Conservation (phyloP, 2,797 vertebrate genomes). For the Florisuga fusca region DNA sequence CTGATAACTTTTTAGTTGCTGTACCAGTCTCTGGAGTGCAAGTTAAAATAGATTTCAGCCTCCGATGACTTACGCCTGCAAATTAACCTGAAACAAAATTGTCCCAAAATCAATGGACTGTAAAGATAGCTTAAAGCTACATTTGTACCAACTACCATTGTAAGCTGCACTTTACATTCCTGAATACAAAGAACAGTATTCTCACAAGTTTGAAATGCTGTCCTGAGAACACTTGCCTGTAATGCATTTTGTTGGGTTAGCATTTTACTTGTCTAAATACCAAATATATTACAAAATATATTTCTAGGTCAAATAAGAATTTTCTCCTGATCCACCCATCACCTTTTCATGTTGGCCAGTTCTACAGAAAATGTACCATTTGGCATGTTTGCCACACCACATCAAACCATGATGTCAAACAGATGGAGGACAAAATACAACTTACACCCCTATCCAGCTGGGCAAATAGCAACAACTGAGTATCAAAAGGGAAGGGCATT, state of each 20-base stretch:
- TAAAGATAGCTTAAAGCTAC: neutral
- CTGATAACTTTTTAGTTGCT: neutral
- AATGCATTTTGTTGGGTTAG: neutral
- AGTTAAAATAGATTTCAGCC: neutral
- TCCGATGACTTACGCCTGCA: neutral
- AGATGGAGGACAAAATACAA: neutral
- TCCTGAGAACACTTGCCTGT: neutral
- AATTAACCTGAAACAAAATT: constrained; percentile 19
- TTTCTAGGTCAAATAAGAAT: neutral
- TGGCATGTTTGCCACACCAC: neutral
- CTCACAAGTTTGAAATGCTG: neutral
- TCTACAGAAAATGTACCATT: neutral
- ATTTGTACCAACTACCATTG: neutral
- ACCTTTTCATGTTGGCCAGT: neutral
- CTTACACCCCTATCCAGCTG: neutral
- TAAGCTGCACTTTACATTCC: neutral
- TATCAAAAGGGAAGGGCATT: neutral
- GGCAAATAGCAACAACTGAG: constrained; percentile 25
- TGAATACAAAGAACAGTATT: neutral
- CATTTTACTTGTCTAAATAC: neutral
- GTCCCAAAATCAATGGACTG: neutral
- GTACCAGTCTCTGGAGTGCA: neutral
- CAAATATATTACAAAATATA: neutral
- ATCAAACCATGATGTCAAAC: neutral
- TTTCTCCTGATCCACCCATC: neutral